A percentile compares a stretch with the other conserved stretches of the same genome.
Conservation (phyloP, 2,888 invertebrate genomes). For the Nymphalis urticae region DNA sequence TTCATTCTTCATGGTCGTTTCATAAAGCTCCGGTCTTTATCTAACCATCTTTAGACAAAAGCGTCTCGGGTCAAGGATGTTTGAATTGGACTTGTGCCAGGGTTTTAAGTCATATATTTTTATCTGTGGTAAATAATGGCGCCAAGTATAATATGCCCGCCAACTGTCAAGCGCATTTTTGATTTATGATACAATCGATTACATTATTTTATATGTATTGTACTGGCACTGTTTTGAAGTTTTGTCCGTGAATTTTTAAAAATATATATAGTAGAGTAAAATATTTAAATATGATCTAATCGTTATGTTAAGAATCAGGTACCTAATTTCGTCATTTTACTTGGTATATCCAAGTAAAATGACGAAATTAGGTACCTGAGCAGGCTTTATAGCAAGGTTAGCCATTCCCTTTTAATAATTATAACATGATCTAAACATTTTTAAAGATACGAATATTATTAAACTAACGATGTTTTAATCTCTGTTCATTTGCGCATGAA, state of each 20-base stretch:
- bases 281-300: not conserved
- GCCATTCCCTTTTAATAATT: slow-evolving; percentile 7
- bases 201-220: not conserved
- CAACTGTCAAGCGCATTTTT: slow-evolving; percentile 30
- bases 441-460: not conserved
- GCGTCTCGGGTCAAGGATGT: slow-evolving; percentile 57
- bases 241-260: not conserved
- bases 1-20: slow-evolving; percentile 44
- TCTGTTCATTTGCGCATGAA: no score
- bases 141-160: slow-evolving; percentile 13
- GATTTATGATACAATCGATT: slow-evolving; percentile 25
- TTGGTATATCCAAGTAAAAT: no score
- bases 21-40: slow-evolving; percentile 36
- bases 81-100: slow-evolving; percentile 54
- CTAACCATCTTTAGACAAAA: slow-evolving; percentile 41
- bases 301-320: not conserved
- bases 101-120: slow-evolving; percentile 32
- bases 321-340: not conserved
- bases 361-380: no score
- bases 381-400: slow-evolving; percentile 1
- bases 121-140: slow-evolving; percentile 36
- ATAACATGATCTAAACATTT: not conserved
- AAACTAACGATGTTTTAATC: no score
- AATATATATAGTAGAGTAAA: not conserved
- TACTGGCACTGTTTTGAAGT: not conserved